These are phyloP conservation scores for Drosophila trapezifrons DNA, from an alignment of 1,140 invertebrate species.

Conservation along the genomic window DNA sequence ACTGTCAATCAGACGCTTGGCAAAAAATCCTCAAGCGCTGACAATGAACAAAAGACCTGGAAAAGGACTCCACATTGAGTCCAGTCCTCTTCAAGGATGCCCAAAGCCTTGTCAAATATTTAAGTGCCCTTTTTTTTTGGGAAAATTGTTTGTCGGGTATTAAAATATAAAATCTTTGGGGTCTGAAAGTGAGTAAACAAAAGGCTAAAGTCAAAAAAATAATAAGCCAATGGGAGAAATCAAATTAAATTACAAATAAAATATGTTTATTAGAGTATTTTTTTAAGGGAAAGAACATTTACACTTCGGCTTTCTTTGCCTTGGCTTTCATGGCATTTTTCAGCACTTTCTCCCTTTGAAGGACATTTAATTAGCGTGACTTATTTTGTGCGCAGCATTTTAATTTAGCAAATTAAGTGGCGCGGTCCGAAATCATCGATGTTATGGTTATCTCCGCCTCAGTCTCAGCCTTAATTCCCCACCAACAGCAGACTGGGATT, in stretches of 20 bases:
- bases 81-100: background rate
- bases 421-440: conserved; percentile 29
- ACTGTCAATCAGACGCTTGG: conserved; percentile 53
- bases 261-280: too few relatives aligned
- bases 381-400: conserved; percentile 67
- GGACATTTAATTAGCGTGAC: conserved; percentile 77
- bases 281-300: background rate
- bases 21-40: conserved; percentile 66
- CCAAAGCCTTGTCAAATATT: conserved; percentile 6
- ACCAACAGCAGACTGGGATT: conserved; percentile 9
- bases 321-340: background rate
- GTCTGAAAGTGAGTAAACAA: background rate
- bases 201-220: background rate
- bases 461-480: conserved; percentile 1
- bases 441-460: conserved; percentile 1
- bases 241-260: background rate
- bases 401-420: conserved; percentile 75
- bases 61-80: conserved; percentile 44
- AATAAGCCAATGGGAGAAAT: background rate
- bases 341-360: conserved; percentile 38
- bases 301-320: conserved; percentile 1
- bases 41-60: conserved; percentile 61
- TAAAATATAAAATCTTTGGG: background rate
- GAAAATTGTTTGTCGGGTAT: background rate
- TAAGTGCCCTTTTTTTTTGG: background rate